These are phyloP conservation scores for Zapornia atra DNA, from an alignment of 2,113 vertebrate species.

Conservation along the genomic window DNA sequence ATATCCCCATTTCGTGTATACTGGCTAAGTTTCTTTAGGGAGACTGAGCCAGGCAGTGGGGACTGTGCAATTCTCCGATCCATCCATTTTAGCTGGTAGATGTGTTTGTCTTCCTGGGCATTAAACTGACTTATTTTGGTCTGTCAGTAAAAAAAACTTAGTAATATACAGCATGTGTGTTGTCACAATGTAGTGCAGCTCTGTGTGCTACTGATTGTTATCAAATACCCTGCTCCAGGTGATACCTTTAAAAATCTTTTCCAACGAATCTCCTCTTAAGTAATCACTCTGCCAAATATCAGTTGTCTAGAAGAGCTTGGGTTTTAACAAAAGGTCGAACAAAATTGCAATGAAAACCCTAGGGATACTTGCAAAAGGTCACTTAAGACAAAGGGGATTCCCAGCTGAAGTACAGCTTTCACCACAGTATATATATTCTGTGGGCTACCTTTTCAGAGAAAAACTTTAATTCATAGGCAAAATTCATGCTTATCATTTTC, in stretches of 20 bases:
- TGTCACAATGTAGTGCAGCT: background rate
- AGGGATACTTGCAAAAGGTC: constrained; percentile 49
- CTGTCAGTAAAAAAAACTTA: background rate
- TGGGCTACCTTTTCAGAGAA: background rate
- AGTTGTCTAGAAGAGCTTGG: constrained; percentile 21
- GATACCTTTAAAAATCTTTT: background rate
- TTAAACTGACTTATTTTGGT: background rate
- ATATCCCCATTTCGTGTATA: accelerated
- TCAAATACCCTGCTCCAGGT: background rate
- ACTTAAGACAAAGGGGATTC: constrained; percentile 20
- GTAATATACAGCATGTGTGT: background rate
- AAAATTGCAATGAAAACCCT: constrained; percentile 54
- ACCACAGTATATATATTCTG: background rate
- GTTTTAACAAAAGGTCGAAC: constrained; percentile 59
- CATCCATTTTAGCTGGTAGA: background rate
- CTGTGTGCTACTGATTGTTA: background rate
- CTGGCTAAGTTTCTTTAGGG: background rate
- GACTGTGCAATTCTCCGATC: background rate
- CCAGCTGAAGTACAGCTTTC: constrained; percentile 22
- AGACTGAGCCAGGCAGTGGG: background rate
- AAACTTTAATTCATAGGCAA: background rate
- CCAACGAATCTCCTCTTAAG: background rate
- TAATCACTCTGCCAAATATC: constrained; percentile 55
- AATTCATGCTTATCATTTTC: background rate
- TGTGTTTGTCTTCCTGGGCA: background rate